Evolutionary conservation across 2,888 invertebrate genomes (phyloP).

Genomic region (Campoplex capitator): DNA sequence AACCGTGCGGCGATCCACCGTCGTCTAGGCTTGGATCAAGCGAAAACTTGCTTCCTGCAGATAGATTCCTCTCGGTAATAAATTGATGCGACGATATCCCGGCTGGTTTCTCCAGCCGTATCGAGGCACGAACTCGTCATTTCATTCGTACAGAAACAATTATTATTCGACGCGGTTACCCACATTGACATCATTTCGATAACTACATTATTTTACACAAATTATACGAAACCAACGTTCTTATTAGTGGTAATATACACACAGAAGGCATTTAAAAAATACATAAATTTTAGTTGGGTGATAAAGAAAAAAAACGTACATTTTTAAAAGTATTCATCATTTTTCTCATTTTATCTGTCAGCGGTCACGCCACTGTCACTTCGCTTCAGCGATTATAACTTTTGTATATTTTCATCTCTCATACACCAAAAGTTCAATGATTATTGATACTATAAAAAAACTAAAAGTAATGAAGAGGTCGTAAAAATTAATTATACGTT

Average conservation of each 20-base stretch:
- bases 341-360: background rate
- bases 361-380: no score
- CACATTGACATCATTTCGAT: slow-evolving; percentile 16
- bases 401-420: no score
- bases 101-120: slow-evolving; percentile 68
- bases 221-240: background rate
- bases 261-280: background rate
- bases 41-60: slow-evolving; percentile 88
- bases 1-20: slow-evolving; percentile 90
- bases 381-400: no score
- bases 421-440: no score
- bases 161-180: slow-evolving; percentile 65
- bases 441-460: no score
- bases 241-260: background rate
- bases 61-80: slow-evolving; percentile 71
- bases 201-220: slow-evolving; percentile 10
- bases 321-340: background rate
- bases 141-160: slow-evolving; percentile 58
- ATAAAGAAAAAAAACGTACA: background rate
- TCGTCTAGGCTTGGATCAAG: slow-evolving; percentile 89
- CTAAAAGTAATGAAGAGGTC: no score
- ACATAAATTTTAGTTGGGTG: background rate
- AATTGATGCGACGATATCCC: slow-evolving; percentile 69
- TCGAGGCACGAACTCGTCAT: slow-evolving; percentile 62
- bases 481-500: no score